Evolutionary conservation across 2,888 invertebrate genomes (phyloP).

Genomic region (Dryococelus australis): DNA sequence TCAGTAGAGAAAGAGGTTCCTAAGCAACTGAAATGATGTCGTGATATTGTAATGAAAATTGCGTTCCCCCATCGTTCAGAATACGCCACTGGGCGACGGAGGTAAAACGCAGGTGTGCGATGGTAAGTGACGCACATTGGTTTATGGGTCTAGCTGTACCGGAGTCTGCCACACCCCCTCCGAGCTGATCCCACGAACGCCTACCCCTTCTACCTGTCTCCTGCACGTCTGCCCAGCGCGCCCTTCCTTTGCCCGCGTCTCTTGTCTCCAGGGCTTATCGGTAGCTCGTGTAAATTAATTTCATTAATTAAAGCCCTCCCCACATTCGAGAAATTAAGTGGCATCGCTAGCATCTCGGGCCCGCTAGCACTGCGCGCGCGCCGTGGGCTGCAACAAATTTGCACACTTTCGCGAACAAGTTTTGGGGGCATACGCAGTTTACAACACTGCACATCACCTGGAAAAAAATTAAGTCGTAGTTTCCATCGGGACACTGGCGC

Average conservation of each 20-base stretch:
- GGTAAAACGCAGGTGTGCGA: too few species aligned
- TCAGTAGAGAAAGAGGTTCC: too few species aligned
- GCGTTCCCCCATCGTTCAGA: too few species aligned
- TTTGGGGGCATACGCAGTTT: neutral
- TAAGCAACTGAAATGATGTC: too few species aligned
- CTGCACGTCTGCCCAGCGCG: neutral
- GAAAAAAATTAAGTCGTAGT: too few species aligned
- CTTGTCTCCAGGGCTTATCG: constrained; percentile 43
- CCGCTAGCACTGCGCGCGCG: neutral
- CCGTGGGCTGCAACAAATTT: neutral
- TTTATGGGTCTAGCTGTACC: neutral
- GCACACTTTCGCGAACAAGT: neutral
- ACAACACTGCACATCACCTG: neutral
- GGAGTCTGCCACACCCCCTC: neutral
- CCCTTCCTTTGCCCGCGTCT: constrained; percentile 18
- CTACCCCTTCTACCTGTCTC: neutral
- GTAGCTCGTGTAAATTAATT: constrained; percentile 45
- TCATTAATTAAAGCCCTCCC: constrained; percentile 44
- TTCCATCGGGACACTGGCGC: too few species aligned
- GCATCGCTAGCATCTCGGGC: constrained; percentile 31
- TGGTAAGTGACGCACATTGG: neutral
- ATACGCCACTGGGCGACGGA: too few species aligned
- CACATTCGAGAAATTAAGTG: constrained; percentile 42
- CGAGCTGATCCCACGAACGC: neutral
- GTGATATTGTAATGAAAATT: too few species aligned